These are phyloP conservation scores for Bos indicus DNA, from an alignment of 2,113 vertebrate genomes.

Conservation along the genomic window DNA sequence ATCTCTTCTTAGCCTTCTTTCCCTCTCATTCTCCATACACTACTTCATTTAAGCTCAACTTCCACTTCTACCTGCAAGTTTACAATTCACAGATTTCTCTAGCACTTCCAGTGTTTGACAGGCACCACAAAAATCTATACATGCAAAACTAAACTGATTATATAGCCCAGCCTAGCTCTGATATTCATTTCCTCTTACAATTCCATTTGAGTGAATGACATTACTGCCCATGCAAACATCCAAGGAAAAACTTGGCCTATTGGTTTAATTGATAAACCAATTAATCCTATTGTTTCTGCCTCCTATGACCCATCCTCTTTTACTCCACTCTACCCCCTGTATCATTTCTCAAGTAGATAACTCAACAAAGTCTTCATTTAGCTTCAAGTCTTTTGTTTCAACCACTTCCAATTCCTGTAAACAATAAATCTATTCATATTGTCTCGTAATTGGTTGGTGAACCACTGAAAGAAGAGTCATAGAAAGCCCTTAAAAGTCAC, in stretches of 20 bases:
- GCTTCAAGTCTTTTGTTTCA: not conserved
- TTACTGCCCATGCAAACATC: not conserved
- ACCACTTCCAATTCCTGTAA: not conserved
- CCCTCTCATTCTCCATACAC: not conserved
- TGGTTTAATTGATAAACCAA: not conserved
- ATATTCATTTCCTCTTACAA: not conserved
- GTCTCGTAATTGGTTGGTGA: not conserved
- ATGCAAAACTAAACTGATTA: not conserved
- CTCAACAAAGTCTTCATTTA: not conserved
- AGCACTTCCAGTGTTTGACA: not conserved
- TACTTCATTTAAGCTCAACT: not conserved
- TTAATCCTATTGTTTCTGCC: not conserved
- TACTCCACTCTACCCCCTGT: not conserved
- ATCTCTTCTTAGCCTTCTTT: not conserved
- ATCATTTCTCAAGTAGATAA: not conserved
- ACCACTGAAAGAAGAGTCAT: not conserved
- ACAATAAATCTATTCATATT: not conserved
- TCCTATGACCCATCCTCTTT: not conserved
- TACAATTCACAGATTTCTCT: not conserved
- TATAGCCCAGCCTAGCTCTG: not conserved
- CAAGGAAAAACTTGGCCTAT: not conserved
- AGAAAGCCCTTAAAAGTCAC: not conserved
- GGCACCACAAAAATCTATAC: not conserved
- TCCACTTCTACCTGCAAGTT: not conserved
- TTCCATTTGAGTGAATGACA: not conserved